Percentiles rank a stretch among this genome's conserved stretches.
Conservation (phyloP, 2,113 vertebrate genomes). For the Hypomesus transpacificus region DNA sequence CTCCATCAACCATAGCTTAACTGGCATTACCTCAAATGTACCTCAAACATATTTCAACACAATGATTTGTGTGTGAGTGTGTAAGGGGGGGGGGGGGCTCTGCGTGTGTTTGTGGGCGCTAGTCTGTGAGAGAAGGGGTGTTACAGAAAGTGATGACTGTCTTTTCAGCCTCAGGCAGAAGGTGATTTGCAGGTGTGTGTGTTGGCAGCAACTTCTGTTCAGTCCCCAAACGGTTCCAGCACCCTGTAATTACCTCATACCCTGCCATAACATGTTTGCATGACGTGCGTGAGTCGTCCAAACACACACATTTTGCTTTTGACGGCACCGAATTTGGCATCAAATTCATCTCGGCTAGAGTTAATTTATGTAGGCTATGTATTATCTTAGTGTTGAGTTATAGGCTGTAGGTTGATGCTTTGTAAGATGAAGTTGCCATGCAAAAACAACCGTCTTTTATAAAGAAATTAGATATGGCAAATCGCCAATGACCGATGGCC, state of each 20-base stretch:
- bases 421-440: too few relatives aligned
- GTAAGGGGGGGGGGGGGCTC: neutral
- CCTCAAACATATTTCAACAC: slow-evolving; percentile 43
- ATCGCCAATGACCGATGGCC: too few relatives aligned
- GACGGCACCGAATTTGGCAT: slow-evolving; percentile 44
- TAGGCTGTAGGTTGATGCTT: too few relatives aligned
- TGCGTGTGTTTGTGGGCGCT: neutral
- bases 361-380: slow-evolving; percentile 47
- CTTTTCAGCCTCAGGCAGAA: slow-evolving; percentile 58
- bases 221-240: slow-evolving; percentile 53
- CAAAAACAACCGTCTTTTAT: too few relatives aligned
- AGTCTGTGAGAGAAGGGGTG: slow-evolving; percentile 1
- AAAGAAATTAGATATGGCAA: too few relatives aligned
- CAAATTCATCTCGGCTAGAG: slow-evolving; percentile 53
- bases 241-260: slow-evolving; percentile 69
- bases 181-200: slow-evolving; percentile 65
- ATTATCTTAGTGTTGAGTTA: slow-evolving; percentile 38
- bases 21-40: slow-evolving; percentile 46
- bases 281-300: slow-evolving; percentile 42
- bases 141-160: slow-evolving; percentile 54
- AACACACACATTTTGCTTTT: slow-evolving; percentile 36
- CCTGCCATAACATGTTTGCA: slow-evolving; percentile 70
- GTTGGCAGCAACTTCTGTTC: slow-evolving; percentile 64
- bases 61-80: slow-evolving; percentile 16
- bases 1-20: slow-evolving; percentile 46